Evolutionary conservation across 2,113 vertebrate species (phyloP), one percentile per base, ranked within the genome.

Genomic region (Melanerpes formicivorus): DNA sequence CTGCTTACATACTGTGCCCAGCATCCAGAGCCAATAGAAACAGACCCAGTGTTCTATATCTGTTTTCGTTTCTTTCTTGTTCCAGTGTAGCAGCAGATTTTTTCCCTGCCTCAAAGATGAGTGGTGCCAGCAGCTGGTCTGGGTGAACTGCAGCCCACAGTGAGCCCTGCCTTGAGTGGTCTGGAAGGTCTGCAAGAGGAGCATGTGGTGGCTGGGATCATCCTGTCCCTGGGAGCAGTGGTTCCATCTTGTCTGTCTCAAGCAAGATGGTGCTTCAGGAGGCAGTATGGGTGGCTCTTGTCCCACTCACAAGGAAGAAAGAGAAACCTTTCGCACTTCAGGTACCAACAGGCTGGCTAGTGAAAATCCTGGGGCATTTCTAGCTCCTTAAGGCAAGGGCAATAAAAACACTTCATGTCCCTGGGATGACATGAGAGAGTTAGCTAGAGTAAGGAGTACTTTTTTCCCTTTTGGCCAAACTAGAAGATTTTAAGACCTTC

Each of bases 131-230:
- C 63, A 58, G 32, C 42, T 1, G 1, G 10, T 10, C 18, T 32
- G 77, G 66, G 64, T 25, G 50, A 54, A 34, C 48, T 2, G 0
- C 46, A 87, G 40, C 63, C 55, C 48, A 15, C 3, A 5, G 55
- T 2, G 0, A 79, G 54, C 30, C 56, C 69, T 76, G 46, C 34
- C 64, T 18, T 16, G n/a, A 76, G 59, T 0, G 1, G 30, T 10
- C 30, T 75, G 37, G 19, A 70, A 23, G 46, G 55, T 34, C 32
- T 70, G 26, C 32, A 6, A 22, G 27, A 37, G 56, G 46, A 80
- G 18, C 0, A 1, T 2, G 3, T 4, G 3, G 42, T 18, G 50
- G 48, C 44, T 2, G 1, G 34, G 18, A 42, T 29, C 25, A 11
- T 40, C 55, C 22, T 16, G 18, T 9, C 44, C 34, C 14, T 4